phyloP scores from a whole-genome alignment of 2,888 invertebrate species.

The Branchellion lobata region DNA sequence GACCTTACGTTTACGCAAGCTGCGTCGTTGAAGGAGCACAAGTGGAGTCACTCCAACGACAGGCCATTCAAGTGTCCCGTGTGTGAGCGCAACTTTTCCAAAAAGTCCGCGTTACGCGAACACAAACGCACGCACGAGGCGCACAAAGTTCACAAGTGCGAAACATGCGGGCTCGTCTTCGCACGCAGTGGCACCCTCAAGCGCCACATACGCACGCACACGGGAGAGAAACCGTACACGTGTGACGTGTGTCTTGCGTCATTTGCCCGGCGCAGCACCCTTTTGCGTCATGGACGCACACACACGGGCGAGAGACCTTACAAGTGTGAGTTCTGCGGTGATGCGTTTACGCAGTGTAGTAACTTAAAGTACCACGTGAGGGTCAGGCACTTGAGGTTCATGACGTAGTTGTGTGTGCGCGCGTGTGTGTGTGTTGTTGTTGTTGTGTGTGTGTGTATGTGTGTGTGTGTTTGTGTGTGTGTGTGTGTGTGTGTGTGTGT shows the following conservation, averaged over 20 bases:
- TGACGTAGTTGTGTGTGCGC: not conserved
- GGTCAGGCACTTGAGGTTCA: constrained; percentile 4
- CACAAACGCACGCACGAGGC: constrained; percentile 7
- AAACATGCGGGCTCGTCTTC: not conserved
- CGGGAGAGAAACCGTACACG: not conserved
- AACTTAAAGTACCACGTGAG: constrained; percentile 7
- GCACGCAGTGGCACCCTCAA: not conserved
- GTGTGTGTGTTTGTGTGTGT: no score
- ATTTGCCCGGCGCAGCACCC: not conserved
- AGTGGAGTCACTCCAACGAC: not conserved
- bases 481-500: no score
- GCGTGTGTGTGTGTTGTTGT: not conserved
- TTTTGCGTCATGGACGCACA: not conserved
- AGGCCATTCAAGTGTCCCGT: not conserved
- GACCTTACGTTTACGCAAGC: constrained; percentile 13
- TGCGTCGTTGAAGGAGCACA: not conserved
- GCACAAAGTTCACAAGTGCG: constrained; percentile 7
- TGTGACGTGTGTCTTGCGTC: not conserved
- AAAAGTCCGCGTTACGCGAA: not conserved
- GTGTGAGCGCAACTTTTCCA: not conserved
- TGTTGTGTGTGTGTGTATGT: not conserved
- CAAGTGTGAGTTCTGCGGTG: constrained; percentile 1
- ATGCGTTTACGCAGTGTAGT: constrained; percentile 1
- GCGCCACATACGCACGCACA: constrained; percentile 12
- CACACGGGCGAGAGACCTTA: constrained; percentile 2